Evolutionary conservation across 2,797 vertebrate species (phyloP), one percentile per base, ranked within the genome.

Genomic region (Centropyge bicolor): DNA sequence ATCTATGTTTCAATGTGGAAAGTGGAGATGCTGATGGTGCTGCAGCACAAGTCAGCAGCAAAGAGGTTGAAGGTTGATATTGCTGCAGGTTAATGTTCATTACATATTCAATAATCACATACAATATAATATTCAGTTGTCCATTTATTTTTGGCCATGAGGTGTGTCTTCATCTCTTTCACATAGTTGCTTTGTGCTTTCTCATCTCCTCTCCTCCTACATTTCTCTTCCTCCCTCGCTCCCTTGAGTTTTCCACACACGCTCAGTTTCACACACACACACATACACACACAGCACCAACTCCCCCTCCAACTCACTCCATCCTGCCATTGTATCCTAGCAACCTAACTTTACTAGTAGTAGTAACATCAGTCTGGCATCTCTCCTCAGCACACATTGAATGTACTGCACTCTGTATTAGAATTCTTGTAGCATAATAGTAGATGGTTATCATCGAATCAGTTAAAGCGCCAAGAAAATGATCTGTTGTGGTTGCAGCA

Each of bases 311-410:
- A 67, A 72, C 66, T 83, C 86, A 74, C 78, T 86, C 59, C 74
- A 85, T 66, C 63, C 81, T 87, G 76, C 73, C 76, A 83, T 77
- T 73, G 90, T 91, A 88, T 89, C 90, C 86, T 91, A 91, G 90
- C 88, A 91, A 91, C 90, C 77, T 69, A 89, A 89, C 88, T 86
- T 89, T 86, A 89, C 73, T 81, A 85, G 46, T 82, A 81, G 80
- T 87, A 79, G 76, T 79, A 87, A 83, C 78, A 85, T 86, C 80
- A 82, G 46, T 57, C 72, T 62, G 46, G 40, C 71, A 46, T 67
- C 72, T 63, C 31, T 31, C 51, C 67, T 60, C 48, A 61, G 65
- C 57, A 66, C 61, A 45, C 54, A 74, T 45, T 16, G 40, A 38
- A 78, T 68, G 59, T 67, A 66, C 11, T 55, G 17, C 56, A 36